Percentiles rank a stretch among this genome's conserved stretches.
Evolutionary conservation across 2,888 invertebrate species (phyloP).

Genomic region (Lissonota sp.): DNA sequence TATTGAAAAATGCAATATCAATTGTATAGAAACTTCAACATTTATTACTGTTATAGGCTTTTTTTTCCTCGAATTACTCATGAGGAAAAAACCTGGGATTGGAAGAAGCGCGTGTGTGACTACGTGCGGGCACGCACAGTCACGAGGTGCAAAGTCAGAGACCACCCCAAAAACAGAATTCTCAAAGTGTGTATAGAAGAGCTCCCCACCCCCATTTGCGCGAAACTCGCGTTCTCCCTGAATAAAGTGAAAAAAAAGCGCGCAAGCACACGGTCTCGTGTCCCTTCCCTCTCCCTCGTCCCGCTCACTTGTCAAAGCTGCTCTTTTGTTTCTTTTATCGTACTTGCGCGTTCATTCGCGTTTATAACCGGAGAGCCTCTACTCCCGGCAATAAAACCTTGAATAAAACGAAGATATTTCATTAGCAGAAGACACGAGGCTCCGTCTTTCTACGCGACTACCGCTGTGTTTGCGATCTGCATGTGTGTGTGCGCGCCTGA

Average conservation of each 20-base stretch:
- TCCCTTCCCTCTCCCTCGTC: background rate
- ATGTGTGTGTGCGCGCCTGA: background rate
- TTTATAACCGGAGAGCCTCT: constrained; percentile 5
- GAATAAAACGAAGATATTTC: constrained; percentile 22
- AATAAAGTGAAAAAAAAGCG: background rate
- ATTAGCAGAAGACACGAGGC: constrained; percentile 7
- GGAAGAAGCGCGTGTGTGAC: constrained; percentile 2
- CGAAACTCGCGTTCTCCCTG: background rate
- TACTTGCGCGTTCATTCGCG: background rate
- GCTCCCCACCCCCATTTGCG: background rate
- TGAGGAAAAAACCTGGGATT: background rate
- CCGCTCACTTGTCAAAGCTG: background rate
- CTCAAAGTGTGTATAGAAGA: background rate
- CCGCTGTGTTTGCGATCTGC: too few species aligned
- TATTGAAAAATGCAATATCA: too few species aligned
- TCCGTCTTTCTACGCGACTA: background rate
- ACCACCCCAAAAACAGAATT: constrained; percentile 50
- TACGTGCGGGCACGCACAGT: background rate
- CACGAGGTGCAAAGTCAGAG: constrained; percentile 1
- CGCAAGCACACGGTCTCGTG: constrained; percentile 1
- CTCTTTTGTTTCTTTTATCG: too few species aligned
- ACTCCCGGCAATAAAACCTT: constrained; percentile 20
- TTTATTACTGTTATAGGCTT: too few species aligned
- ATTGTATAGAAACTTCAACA: too few species aligned
- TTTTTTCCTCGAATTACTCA: background rate